Base-by-base conservation (phyloP, 2,888 invertebrate species). In the Oegoconia quadripuncta region DNA sequence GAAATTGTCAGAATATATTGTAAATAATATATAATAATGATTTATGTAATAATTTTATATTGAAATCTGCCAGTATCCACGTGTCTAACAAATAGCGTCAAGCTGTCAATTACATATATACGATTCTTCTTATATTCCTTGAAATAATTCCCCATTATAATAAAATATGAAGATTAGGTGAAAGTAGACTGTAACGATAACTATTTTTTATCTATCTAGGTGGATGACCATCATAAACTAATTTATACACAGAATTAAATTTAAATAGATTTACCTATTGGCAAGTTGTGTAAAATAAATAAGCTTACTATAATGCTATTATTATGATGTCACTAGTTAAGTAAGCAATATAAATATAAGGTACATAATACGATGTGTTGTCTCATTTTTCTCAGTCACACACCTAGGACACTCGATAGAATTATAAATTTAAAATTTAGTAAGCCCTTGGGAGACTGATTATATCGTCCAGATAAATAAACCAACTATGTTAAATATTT, bases 331-430 rank as follows among this genome's bases (percentile, higher is more conserved):
- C 87, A 84, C 84, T 86, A 88, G 84, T 86, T 87, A 86, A 77
- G 83, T 88, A 88, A 88, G 86, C 86, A 88, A 87, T 86, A 84
- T 86, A 86, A 86, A 84, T 81, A 83, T 88, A 86, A 87, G 87
- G 69, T 82, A 69, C 53, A 69, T 65, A 82, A 74, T 75, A 81
- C 64, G 67, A 67, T 65, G 40, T 45, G 44, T 59, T 65, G 64
- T 70, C 67, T 71, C 74, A n/a, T 74, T 52, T 51, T 74, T 59
- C 73, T 61, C 52, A 47, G 53, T 54, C 49, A 42, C 32, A 44
- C 44, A 37, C 37, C 27, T 34, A n/a, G n/a, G n/a, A n/a, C n/a
- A n/a, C n/a, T n/a, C n/a, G n/a, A n/a, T n/a, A n/a, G n/a, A n/a
- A n/a, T n/a, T n/a, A n/a, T n/a, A n/a, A n/a, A n/a, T n/a, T n/a